Evolutionary conservation across 2,888 invertebrate genomes (phyloP).

Genomic region (Phortica okadai): DNA sequence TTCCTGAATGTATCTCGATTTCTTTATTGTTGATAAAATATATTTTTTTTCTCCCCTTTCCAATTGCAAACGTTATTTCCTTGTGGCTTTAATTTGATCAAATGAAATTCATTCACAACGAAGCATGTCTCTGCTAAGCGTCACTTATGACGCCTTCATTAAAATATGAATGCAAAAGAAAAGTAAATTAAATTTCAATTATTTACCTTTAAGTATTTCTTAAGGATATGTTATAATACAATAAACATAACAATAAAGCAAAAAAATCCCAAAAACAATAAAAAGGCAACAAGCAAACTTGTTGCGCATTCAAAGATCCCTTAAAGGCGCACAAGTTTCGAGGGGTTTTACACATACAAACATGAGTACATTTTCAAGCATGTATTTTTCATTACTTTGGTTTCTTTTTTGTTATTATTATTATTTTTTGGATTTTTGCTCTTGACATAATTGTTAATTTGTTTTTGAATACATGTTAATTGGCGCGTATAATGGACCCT

Average conservation of each 20-base stretch:
- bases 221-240: too few species aligned
- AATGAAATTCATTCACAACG: neutral
- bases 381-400: neutral
- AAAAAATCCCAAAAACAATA: neutral
- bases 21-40: too few species aligned
- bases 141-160: neutral
- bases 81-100: too few species aligned
- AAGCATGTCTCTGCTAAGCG: neutral
- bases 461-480: conserved; percentile 69
- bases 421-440: neutral
- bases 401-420: neutral
- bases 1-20: too few species aligned
- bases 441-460: conserved; percentile 61
- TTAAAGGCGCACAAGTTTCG: neutral
- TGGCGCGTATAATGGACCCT: conserved; percentile 63
- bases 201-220: neutral
- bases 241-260: neutral
- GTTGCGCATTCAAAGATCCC: neutral
- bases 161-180: neutral
- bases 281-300: neutral
- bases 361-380: too few species aligned
- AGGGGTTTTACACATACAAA: too few species aligned
- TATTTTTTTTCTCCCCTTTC: too few species aligned
- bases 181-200: neutral
- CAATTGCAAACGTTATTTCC: too few species aligned